These are phyloP conservation scores for Andrena bucephala DNA, from an alignment of 2,888 invertebrate genomes.

Conservation along the genomic window DNA sequence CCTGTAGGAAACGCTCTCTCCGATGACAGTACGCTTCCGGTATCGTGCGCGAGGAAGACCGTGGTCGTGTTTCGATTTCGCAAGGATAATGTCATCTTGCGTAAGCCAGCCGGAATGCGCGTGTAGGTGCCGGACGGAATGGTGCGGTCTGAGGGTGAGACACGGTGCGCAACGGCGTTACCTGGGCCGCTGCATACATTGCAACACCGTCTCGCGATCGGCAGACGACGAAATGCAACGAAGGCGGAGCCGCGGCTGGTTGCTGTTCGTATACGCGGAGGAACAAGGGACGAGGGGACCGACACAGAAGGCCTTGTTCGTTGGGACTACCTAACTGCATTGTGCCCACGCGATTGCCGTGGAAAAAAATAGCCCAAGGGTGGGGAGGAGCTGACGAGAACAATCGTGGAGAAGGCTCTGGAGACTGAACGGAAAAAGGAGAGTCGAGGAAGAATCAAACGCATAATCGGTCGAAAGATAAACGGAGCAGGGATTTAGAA, in stretches of 20 bases:
- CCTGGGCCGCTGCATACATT: constrained; percentile 44
- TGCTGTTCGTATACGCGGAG: constrained; percentile 51
- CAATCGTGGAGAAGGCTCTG: background rate
- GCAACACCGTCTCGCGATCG: constrained; percentile 48
- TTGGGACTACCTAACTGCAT: constrained; percentile 69
- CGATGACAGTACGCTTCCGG: constrained; percentile 35
- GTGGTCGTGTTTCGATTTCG: constrained; percentile 64
- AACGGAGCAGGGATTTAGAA: constrained; percentile 39
- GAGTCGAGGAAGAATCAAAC: background rate
- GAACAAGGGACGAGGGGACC: constrained; percentile 63
- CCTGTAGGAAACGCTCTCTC: constrained; percentile 2
- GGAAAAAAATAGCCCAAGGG: constrained; percentile 28
- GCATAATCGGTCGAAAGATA: no score
- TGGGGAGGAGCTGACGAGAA: background rate
- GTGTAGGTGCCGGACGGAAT: constrained; percentile 61
- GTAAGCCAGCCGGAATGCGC: constrained; percentile 67
- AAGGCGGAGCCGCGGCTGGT: constrained; percentile 53
- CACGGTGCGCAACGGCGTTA: constrained; percentile 20
- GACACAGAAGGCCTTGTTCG: constrained; percentile 72
- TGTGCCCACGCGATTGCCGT: constrained; percentile 70
- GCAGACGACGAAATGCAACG: constrained; percentile 39
- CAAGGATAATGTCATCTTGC: constrained; percentile 68
- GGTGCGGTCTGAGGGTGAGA: constrained; percentile 28
- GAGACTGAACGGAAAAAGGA: background rate
- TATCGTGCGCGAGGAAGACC: constrained; percentile 19